Conservation (phyloP, 2,888 invertebrate species). For the Rotaria sp. region DNA sequence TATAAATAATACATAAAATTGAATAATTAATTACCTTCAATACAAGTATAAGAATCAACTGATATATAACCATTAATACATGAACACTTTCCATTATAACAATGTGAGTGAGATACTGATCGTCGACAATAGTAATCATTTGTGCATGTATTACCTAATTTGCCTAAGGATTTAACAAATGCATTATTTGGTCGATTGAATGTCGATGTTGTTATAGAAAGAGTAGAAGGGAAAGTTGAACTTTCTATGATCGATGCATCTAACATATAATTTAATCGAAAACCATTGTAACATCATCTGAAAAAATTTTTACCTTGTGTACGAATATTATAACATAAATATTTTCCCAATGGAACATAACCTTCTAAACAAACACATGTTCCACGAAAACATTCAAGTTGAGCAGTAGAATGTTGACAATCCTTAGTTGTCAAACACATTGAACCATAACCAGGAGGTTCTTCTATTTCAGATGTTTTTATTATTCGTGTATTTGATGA, state of each 20-base stretch:
- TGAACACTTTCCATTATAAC: conserved; percentile 18
- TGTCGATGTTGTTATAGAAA: neutral
- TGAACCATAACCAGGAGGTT: neutral
- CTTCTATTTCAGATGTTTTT: neutral
- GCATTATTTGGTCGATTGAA: neutral
- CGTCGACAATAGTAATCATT: conserved; percentile 13
- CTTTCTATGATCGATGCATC: neutral
- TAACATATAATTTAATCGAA: neutral
- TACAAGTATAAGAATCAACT: neutral
- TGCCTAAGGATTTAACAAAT: neutral
- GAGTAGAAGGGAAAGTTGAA: neutral
- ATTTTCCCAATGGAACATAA: conserved; percentile 20
- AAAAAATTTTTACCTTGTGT: neutral
- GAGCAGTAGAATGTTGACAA: neutral
- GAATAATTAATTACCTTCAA: neutral
- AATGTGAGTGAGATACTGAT: neutral
- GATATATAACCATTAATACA: neutral
- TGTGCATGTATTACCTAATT: neutral
- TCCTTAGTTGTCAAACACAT: neutral
- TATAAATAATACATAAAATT: neutral
- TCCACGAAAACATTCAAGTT: neutral
- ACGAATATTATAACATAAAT: conserved; percentile 6
- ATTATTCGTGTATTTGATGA: neutral
- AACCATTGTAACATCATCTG: neutral
- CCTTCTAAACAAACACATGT: neutral